These are phyloP conservation scores for Phallusia fumigata DNA, from an alignment of 23 tunicate species.

Conservation along the genomic window DNA sequence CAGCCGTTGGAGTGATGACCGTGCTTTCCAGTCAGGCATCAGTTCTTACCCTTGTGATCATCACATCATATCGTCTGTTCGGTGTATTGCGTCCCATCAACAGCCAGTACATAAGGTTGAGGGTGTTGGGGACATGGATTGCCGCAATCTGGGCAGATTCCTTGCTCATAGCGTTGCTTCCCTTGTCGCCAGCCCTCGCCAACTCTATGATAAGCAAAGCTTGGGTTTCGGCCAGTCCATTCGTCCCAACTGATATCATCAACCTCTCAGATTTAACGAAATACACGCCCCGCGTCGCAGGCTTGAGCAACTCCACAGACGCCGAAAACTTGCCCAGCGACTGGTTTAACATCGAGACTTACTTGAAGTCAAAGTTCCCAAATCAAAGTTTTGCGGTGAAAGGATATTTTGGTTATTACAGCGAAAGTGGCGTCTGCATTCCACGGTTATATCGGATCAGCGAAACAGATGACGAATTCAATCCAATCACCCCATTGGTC, in stretches of 20 bases:
- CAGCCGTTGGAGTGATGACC: neutral
- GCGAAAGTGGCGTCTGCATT: no score
- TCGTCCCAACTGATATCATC: no score
- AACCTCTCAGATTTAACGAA: no score
- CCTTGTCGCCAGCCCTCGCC: no score
- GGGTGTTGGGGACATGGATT: no score
- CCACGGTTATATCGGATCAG: neutral
- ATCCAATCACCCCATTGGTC: neutral
- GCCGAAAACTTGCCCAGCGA: neutral
- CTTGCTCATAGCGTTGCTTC: no score
- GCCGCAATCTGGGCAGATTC: no score
- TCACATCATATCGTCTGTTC: neutral
- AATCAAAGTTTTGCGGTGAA: neutral
- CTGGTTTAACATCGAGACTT: neutral
- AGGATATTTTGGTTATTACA: no score
- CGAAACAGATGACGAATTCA: neutral
- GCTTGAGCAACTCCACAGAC: no score
- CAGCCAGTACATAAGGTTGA: neutral
- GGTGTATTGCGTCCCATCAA: neutral
- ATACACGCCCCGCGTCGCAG: no score
- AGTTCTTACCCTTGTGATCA: neutral
- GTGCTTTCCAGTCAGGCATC: neutral
- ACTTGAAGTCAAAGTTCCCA: neutral
- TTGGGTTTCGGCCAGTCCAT: no score
- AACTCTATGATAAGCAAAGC: no score